These are phyloP conservation scores for Drosophila simulans DNA, from an alignment of 1,140 invertebrate species.

Conservation along the genomic window DNA sequence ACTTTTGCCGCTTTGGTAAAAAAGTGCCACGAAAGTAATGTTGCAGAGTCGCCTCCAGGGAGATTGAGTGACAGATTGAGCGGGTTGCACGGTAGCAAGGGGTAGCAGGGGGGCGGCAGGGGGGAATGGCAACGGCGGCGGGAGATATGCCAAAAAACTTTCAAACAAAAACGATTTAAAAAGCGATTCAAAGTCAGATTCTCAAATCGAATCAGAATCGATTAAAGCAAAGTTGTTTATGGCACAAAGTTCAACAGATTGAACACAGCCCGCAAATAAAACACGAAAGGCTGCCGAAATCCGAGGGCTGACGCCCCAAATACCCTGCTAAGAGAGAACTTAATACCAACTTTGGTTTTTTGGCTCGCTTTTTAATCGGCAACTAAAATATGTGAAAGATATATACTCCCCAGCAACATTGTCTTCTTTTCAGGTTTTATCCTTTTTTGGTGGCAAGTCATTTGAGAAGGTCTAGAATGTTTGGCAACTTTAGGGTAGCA, in stretches of 20 bases:
- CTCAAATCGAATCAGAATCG: conserved; percentile 58
- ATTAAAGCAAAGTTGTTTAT: conserved; percentile 60
- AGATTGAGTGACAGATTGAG: conserved; percentile 73
- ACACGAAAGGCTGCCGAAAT: background rate
- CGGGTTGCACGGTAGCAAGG: conserved; percentile 29
- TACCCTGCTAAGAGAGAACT: background rate
- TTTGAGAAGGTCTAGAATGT: background rate
- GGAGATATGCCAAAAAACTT: conserved; percentile 42
- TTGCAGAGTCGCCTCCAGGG: conserved; percentile 60
- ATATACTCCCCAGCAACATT: too few relatives aligned
- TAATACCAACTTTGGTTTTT: background rate
- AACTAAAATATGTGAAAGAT: conserved; percentile 3
- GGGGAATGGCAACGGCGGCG: background rate
- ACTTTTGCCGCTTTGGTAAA: conserved; percentile 50
- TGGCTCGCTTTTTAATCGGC: conserved; percentile 1
- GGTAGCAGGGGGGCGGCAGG: background rate
- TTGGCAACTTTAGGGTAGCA: conserved; percentile 1
- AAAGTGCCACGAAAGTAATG: conserved; percentile 67
- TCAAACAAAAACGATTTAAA: conserved; percentile 79
- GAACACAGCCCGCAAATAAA: background rate
- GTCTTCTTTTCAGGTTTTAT: background rate
- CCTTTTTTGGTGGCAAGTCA: background rate
- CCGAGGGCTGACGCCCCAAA: background rate
- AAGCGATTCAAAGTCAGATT: conserved; percentile 75
- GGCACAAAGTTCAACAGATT: conserved; percentile 47